phyloP scores from a whole-genome alignment of 2,797 vertebrate species.

The Apodemus agrarius region DNA sequence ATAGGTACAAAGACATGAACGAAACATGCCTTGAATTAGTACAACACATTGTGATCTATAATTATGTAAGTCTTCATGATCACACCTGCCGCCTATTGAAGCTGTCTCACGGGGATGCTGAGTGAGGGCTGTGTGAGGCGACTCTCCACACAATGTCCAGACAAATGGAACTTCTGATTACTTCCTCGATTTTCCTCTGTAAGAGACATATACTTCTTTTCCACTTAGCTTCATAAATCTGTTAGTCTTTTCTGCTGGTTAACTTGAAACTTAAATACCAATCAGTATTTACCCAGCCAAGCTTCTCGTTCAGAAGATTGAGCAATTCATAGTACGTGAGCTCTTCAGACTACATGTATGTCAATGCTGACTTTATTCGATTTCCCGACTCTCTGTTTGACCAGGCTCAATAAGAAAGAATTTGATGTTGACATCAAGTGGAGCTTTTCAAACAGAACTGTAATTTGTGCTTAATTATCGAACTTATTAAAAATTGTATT shows the following conservation, averaged over 20 bases:
- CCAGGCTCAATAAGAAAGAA: conserved; percentile 46
- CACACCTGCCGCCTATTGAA: not conserved
- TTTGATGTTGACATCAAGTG: conserved; percentile 12
- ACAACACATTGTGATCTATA: not conserved
- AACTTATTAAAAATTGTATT: conserved; percentile 56
- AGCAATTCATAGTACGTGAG: not conserved
- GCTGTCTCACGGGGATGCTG: not conserved
- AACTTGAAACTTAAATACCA: conserved; percentile 31
- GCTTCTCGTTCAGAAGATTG: conserved; percentile 16
- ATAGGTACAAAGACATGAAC: not conserved
- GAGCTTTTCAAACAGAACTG: conserved; percentile 58
- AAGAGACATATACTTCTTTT: not conserved
- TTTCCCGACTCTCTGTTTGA: conserved; percentile 44
- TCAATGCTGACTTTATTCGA: not conserved
- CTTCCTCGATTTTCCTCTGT: conserved; percentile 20
- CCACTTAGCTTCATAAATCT: not conserved
- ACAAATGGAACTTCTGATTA: not conserved
- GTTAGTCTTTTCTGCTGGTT: conserved; percentile 6
- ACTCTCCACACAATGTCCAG: not conserved
- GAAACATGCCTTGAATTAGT: conserved; percentile 1
- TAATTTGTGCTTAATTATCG: conserved; percentile 61
- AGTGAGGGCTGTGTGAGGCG: not conserved
- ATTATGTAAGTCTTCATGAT: not conserved
- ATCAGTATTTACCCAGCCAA: not conserved
- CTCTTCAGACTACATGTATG: not conserved